Evolutionary conservation across 2,797 vertebrate genomes (phyloP).

Genomic region (Sciaenops ocellatus): DNA sequence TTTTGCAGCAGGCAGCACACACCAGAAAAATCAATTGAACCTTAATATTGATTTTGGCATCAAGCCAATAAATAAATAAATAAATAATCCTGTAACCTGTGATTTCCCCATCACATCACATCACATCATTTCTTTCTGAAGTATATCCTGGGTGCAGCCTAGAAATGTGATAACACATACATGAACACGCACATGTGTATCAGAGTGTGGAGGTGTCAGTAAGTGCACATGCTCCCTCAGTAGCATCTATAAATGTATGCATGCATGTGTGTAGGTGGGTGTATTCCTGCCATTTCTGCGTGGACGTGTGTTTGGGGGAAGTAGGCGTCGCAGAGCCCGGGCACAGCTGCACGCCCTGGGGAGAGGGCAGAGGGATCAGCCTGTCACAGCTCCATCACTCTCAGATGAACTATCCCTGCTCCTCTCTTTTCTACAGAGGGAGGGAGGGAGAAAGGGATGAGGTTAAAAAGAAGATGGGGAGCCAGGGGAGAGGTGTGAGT

Average conservation of each 20-base stretch:
- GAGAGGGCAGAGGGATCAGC: slow-evolving; percentile 77
- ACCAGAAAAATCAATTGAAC: slow-evolving; percentile 2
- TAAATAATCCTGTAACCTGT: slow-evolving; percentile 11
- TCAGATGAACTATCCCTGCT: slow-evolving; percentile 63
- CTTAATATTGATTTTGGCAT: slow-evolving; percentile 41
- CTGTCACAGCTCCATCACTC: slow-evolving; percentile 74
- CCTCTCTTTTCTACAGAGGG: slow-evolving; percentile 28
- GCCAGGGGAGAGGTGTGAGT: slow-evolving; percentile 58
- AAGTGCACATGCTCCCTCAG: slow-evolving; percentile 63
- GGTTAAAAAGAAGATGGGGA: slow-evolving; percentile 42
- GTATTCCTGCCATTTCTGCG: slow-evolving; percentile 63
- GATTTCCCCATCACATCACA: slow-evolving; percentile 40
- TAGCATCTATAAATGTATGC: slow-evolving; percentile 69
- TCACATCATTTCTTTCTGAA: slow-evolving; percentile 13
- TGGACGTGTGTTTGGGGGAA: slow-evolving; percentile 67
- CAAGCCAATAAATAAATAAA: slow-evolving; percentile 26
- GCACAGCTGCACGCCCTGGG: slow-evolving; percentile 79
- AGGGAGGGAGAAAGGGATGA: slow-evolving; percentile 34
- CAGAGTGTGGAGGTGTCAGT: slow-evolving; percentile 69
- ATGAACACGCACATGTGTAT: slow-evolving; percentile 37
- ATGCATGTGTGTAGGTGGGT: slow-evolving; percentile 70
- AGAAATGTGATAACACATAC: slow-evolving; percentile 41
- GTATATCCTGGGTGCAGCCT: slow-evolving; percentile 13
- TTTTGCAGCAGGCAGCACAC: slow-evolving; percentile 8
- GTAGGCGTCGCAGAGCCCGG: slow-evolving; percentile 64